Base-by-base conservation (phyloP, 2,797 vertebrate species). In the Poeciliopsis paucimaculata region DNA sequence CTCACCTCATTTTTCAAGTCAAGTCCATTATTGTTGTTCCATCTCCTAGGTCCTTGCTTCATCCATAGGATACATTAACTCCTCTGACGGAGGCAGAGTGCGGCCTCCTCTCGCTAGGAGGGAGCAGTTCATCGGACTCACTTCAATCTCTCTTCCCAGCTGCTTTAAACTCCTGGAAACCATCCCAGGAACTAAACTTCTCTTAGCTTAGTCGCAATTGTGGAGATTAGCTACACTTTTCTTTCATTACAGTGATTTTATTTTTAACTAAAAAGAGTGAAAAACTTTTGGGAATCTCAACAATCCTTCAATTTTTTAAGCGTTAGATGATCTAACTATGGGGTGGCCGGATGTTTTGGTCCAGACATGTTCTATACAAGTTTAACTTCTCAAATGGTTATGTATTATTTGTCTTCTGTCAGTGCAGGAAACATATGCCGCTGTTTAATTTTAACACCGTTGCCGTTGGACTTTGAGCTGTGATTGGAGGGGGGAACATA, bases 391-490 rank as follows among this genome's bases (percentile, higher is more conserved):
- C 20, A 68, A 36, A 68, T 41, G 34, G 1, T 41, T 5, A 1
- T 68, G 12, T 41, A 26, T 28, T 15, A 28, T 73, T 39, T 41
- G 13, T 62, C 39, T 31, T 47, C 36, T 76, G 2, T 66, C 60
- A 49, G 20, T 45, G 6, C 41, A 9, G 13, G 7, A 62, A 26
- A 23, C 34, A 51, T 5, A 31, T 31, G 4, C 55, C 39, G n/a
- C 12, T 6, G 4, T 57, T 47, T 34, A 18, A 16, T 46, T 72
- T 46, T 12, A 68, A 51, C 4, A 60, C 23, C 41, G 47, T n/a
- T n/a, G n/a, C n/a, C 26, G 2, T 18, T 80, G 41, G 77, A 75
- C 72, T 82, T 79, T 82, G 77, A 76, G 12, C 76, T 12, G 12
- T 10, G 18, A 34, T 34, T n/a, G 9, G 9, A 20, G 1, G 6